Evolutionary conservation across 2,797 vertebrate species (phyloP).

Genomic region (Crax fasciolata): DNA sequence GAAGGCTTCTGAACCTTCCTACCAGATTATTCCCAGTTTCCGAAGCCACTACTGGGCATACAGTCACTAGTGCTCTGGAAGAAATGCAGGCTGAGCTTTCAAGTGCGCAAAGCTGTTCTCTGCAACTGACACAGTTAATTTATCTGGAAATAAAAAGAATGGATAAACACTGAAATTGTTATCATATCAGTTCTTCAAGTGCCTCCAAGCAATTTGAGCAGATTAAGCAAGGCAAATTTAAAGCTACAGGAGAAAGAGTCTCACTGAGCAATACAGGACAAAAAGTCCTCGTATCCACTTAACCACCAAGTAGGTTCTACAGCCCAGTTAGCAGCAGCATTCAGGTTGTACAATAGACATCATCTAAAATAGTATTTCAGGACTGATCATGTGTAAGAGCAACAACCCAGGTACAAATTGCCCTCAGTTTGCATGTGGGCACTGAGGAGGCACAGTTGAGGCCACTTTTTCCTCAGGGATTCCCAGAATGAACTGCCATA

Average conservation of each 20-base stretch:
- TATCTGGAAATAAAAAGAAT: background rate
- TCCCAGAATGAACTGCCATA: background rate
- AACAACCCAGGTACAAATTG: background rate
- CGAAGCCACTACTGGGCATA: background rate
- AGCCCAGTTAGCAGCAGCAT: background rate
- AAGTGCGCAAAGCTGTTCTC: background rate
- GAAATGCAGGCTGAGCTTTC: conserved; percentile 22
- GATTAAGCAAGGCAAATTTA: background rate
- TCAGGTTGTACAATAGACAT: background rate
- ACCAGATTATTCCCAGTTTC: background rate
- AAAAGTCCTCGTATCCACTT: background rate
- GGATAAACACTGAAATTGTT: background rate
- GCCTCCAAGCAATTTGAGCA: background rate
- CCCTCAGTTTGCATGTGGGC: background rate
- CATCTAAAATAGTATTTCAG: background rate
- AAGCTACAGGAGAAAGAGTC: background rate
- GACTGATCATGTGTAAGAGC: background rate
- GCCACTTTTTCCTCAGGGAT: background rate
- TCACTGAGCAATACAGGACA: background rate
- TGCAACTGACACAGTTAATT: background rate
- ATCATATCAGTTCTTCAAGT: background rate
- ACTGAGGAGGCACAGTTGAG: background rate
- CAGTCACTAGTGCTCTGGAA: background rate
- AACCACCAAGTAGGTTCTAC: background rate
- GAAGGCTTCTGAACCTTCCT: background rate